Evolutionary conservation across 1,140 invertebrate species (phyloP).

Genomic region (Drusus annulatus): DNA sequence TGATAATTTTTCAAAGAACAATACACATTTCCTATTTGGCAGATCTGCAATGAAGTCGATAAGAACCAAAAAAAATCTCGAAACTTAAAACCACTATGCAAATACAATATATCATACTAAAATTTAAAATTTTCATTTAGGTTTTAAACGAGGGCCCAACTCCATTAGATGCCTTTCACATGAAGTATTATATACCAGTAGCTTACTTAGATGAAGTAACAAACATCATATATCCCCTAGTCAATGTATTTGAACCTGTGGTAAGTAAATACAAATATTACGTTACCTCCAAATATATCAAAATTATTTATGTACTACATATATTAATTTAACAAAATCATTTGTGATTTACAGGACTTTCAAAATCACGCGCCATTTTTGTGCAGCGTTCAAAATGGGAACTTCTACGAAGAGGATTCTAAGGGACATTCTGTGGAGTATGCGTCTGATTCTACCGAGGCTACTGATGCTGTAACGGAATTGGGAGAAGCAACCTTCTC

Average conservation of each 20-base stretch:
- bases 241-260: conserved; percentile 40
- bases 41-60: too few species aligned
- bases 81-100: not conserved
- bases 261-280: not conserved
- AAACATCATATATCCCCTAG: conserved; percentile 16
- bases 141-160: conserved; percentile 46
- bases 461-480: not conserved
- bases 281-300: too few species aligned
- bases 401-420: not conserved
- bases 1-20: too few species aligned
- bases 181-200: conserved; percentile 40
- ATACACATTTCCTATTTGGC: too few species aligned
- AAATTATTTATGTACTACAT: too few species aligned
- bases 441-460: not conserved
- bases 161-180: conserved; percentile 24
- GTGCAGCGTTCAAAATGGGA: conserved; percentile 13
- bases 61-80: too few species aligned
- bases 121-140: conserved; percentile 18
- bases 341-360: conserved; percentile 9
- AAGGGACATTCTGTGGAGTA: not conserved
- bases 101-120: not conserved
- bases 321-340: too few species aligned
- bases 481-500: not conserved
- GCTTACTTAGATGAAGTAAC: conserved; percentile 18
- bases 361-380: conserved; percentile 20